Evolutionary conservation across 2,113 vertebrate genomes (phyloP).

Genomic region (Fulica atra): DNA sequence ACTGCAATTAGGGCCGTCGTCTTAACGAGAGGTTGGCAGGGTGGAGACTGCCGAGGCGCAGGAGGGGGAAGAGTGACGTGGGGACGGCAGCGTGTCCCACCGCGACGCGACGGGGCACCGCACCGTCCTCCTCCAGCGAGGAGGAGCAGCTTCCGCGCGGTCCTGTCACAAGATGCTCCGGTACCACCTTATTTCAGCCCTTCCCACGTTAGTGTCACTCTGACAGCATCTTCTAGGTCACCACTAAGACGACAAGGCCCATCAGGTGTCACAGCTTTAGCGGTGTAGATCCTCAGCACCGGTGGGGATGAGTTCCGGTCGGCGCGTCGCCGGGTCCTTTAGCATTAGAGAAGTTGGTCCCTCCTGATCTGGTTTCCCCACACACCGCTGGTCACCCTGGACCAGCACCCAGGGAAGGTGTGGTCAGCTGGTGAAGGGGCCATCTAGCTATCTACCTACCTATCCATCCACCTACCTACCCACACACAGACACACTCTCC

Average conservation of each 20-base stretch:
- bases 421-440: fast-evolving
- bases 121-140: background rate
- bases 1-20: background rate
- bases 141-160: background rate
- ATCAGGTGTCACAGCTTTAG: background rate
- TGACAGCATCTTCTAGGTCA: background rate
- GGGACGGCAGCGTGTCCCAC: background rate
- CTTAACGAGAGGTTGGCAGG: background rate
- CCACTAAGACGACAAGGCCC: background rate
- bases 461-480: no score
- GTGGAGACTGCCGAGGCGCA: background rate
- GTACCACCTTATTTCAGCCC: background rate
- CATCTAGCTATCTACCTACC: no score
- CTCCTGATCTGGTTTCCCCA: background rate
- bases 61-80: background rate
- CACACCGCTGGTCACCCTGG: background rate
- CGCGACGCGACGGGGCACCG: background rate
- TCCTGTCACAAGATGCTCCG: background rate
- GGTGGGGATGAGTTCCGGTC: no score
- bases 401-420: background rate
- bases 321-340: no score
- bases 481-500: background rate
- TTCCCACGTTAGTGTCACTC: background rate
- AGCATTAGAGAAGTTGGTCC: no score
- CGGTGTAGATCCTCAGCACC: no score